Evolutionary conservation across 30 jellyfish, hydroid and myxozoan species (phyloP).

Genomic region (Aurelia sp.): DNA sequence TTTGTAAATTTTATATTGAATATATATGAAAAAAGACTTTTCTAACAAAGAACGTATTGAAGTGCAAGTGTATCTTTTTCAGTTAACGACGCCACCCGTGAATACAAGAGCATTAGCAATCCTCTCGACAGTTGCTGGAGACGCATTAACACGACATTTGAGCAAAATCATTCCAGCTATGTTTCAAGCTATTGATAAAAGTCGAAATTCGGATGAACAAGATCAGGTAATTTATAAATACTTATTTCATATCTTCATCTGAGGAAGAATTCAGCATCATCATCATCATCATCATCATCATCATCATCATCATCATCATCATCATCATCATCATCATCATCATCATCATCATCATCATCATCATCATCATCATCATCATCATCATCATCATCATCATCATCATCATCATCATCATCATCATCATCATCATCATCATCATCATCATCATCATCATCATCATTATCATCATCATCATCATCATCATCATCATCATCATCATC

Average conservation of each 20-base stretch:
- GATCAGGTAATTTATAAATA: constrained; percentile 36
- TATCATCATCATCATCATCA: not conserved
- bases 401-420: not conserved
- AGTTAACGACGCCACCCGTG: constrained; percentile 96
- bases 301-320: no score
- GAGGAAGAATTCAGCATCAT: not conserved
- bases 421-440: not conserved
- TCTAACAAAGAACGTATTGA: no score
- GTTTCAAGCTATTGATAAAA: constrained; percentile 87
- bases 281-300: not conserved
- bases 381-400: no score
- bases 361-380: not conserved
- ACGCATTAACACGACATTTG: constrained; percentile 85
- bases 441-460: no score
- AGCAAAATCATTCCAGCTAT: constrained; percentile 91
- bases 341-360: not conserved
- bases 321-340: no score
- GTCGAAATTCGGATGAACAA: constrained; percentile 21
- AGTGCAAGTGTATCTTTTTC: not conserved
- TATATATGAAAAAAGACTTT: no score
- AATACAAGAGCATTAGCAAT: constrained; percentile 94
- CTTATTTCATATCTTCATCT: not conserved
- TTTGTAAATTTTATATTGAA: no score
- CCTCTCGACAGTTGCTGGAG: constrained; percentile 97
- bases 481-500: not conserved